Base-by-base conservation (phyloP, 1,140 invertebrate species). In the Episyrphus balteatus region DNA sequence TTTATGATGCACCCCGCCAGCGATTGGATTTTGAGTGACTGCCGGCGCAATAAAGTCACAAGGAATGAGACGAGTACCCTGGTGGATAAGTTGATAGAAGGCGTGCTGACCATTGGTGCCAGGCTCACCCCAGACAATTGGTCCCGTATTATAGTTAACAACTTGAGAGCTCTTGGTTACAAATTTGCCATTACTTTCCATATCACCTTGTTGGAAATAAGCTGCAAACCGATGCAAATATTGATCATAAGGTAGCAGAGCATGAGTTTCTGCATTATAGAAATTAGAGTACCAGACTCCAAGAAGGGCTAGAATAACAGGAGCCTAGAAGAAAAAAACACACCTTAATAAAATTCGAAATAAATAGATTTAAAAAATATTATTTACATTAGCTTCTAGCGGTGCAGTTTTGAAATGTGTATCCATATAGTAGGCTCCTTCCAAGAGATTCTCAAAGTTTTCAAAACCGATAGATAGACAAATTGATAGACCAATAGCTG, bases 151-250 rank as follows among this genome's bases (percentile, higher is more conserved):
- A 68, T 93, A 94, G 55, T 81, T 69, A 1, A 92, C 92, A 14
- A 65, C 66, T 34, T 79, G 64, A 0, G 91, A 90, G 52, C 76
- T 77, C 36, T 85, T 77, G 10, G 88, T 95, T 11, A 87, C 84
- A 62, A 84, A 95, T 75, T 99, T 99, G 57, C 97, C 97, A 75
- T 99, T 99, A 50, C 92, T 97, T 72, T 99, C 97, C 97, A 99
- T 99, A 68, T 99, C 97, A 11, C 95, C 96, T 76, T 99, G 97
- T 74, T 99, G 97, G 72, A 99, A 98, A 71, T 99, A 99, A 11
- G 97, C 95, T 34, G 97, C 90, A 74, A 99, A 98, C 61, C 95
- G 82, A 66, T 99, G 96, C 52, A 99, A 70, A 70, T 99, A 99
- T 73, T 99, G 88, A 70, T 99, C 97, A 71, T 99, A 99, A 0